phyloP scores from a whole-genome alignment of 2,888 invertebrate species.

The Parnassius mnemosyne region DNA sequence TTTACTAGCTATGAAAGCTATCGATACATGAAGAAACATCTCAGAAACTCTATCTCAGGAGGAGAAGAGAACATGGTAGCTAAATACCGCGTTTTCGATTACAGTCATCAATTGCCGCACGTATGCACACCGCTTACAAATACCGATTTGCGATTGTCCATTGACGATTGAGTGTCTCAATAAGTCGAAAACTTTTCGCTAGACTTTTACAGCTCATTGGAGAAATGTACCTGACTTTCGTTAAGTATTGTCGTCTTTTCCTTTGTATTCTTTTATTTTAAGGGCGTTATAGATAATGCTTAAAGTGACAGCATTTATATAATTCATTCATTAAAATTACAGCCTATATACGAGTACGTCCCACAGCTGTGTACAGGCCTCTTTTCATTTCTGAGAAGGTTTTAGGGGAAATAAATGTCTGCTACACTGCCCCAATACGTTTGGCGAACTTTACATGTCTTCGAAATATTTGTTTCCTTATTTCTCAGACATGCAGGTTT shows the following conservation, averaged over 20 bases:
- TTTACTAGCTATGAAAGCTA: conserved; percentile 9
- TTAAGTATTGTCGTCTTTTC: neutral
- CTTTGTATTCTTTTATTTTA: too few species aligned
- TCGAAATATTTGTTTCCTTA: too few species aligned
- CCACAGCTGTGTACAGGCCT: too few species aligned
- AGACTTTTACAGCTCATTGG: neutral
- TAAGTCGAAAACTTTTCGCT: conserved; percentile 27
- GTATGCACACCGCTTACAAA: conserved; percentile 26
- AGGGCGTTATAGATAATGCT: too few species aligned
- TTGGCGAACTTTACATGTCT: too few species aligned
- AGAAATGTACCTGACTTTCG: neutral
- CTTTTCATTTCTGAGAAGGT: too few species aligned
- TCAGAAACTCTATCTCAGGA: neutral
- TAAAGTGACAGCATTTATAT: too few species aligned
- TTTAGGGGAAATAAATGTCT: too few species aligned
- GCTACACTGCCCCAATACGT: too few species aligned
- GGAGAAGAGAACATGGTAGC: neutral
- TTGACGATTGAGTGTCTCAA: conserved; percentile 24
- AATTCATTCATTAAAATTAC: too few species aligned
- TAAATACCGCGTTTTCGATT: conserved; percentile 3
- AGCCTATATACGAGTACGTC: too few species aligned
- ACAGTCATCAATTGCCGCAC: conserved; percentile 29
- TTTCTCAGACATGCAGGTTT: too few species aligned
- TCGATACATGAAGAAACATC: neutral
- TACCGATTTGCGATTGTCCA: conserved; percentile 18